Base-by-base conservation (phyloP, 2,888 invertebrate genomes). In the Heliconius ismenius region DNA sequence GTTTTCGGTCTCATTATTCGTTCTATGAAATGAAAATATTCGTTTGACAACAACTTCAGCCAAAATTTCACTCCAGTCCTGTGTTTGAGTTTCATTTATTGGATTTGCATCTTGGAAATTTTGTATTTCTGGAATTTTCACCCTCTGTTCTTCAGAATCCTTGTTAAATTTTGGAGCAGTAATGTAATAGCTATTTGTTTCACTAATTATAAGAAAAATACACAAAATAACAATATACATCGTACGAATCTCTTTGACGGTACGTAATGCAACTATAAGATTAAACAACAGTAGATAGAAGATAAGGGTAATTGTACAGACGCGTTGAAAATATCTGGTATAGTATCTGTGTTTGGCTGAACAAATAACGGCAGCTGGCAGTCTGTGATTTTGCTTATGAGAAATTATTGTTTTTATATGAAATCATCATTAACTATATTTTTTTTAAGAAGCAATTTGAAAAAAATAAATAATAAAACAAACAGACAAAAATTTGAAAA, bases 51-150 rank as follows among this genome's bases (percentile, higher is more conserved):
- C 84, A 77, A 89, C 88, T 79, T 90, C 89, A 9, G 93, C 92
- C 60, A 93, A 82, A 77, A 92, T 87, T 80, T 91, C 90, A 84
- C 91, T 92, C 92, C 92, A 93, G 75, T 89, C 86, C 79, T 86
- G 82, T 75, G 87, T 86, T 82, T 88, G 87, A 74, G 83, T 79
- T 76, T 81, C 79, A 67, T 87, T 86, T 74, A 84, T 84, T 76
- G 81, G 65, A 58, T 81, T 81, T 78, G 82, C 79, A 75, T 81
- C 79, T 84, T 89, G 85, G 79, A 87, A 83, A 84, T 87, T 89
- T 83, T 89, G 90, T 86, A 91, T 88, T 90, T 90, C 92, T 79
- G 89, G 89, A 86, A 90, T 88, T 79, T 91, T 86, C 83, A 85
- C 84, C 81, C 83, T 87, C 86, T 90, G 87, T 89, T 86, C 85